These are phyloP conservation scores for Eclectus roratus DNA, from an alignment of 2,113 vertebrate genomes.

Conservation along the genomic window DNA sequence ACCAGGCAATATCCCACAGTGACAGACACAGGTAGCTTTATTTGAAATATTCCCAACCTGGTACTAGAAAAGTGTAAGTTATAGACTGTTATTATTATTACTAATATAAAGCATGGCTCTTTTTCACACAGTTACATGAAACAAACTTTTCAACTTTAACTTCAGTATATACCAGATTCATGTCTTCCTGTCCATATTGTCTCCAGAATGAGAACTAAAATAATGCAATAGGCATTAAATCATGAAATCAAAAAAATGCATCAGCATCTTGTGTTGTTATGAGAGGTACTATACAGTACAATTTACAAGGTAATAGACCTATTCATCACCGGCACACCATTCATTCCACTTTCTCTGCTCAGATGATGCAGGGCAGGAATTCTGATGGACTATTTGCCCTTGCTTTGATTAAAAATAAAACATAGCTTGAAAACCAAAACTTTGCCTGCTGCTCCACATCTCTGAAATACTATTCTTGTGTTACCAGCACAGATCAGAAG, in stretches of 20 bases:
- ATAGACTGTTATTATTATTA: neutral
- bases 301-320: slow-evolving; percentile 52
- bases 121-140: neutral
- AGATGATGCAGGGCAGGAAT: slow-evolving; percentile 13
- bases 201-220: slow-evolving; percentile 10
- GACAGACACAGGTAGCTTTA: neutral
- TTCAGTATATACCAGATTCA: neutral
- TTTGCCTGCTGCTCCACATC: neutral
- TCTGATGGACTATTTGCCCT: slow-evolving; percentile 39
- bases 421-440: slow-evolving; percentile 22
- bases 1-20: neutral
- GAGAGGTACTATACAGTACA: slow-evolving; percentile 18
- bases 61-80: neutral
- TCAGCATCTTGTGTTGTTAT: slow-evolving; percentile 6
- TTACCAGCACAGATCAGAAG: neutral
- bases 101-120: neutral
- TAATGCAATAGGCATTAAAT: neutral
- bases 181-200: neutral
- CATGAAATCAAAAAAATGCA: slow-evolving; percentile 4
- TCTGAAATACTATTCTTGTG: neutral
- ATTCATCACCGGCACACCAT: slow-evolving; percentile 29
- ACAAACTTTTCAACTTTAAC: neutral
- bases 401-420: slow-evolving; percentile 40
- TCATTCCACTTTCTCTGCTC: slow-evolving; percentile 30
- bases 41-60: neutral